Base-by-base conservation (phyloP, 2,888 invertebrate species). In the Lapara coniferarum region DNA sequence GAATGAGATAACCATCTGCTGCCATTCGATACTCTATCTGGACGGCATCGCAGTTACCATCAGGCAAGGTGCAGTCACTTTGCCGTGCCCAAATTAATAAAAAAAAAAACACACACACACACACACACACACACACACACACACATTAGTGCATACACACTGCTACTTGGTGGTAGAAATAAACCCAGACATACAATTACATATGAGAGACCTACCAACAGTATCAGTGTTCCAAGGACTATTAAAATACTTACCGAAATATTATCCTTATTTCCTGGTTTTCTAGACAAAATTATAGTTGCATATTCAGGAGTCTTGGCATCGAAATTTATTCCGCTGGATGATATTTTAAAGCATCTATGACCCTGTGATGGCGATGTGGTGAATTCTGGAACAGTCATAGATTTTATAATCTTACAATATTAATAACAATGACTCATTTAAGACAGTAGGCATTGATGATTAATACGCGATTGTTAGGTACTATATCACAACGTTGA, bases 291-390 rank as follows among this genome's bases (percentile, higher is more conserved):
- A n/a, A 87, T 87, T 69, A 91, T 78, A 2, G 72, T 73, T 66
- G 86, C 89, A 77, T 78, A 76, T 44, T 79, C 77, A 14, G 59
- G 14, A 19, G 85, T 81, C 76, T 83, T 89, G 0, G 90, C 77
- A 72, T 87, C 86, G 72, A 91, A 88, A 69, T 78, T 76, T 1
- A 90, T 58, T 30, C 82, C 85, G 70, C 78, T 81, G 69, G 85
- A 82, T 10, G 85, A 77, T 19, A 86, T 74, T 78, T 79, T 83
- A 74, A 88, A 90, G 69, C 83, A 88, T 30, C 83, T 72, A 70
- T 78, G 81, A 16, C 83, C 81, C 49, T 86, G 82, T 53, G 76
- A 80, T 6, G 81, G 82, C 73, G 77, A 76, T 70, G 86, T 84
- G 25, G 81, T 82, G 8, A 88, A 73, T 77, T 87, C 90, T 91